phyloP scores from a whole-genome alignment of 2,888 invertebrate species.

The Drosophila antonietae region DNA sequence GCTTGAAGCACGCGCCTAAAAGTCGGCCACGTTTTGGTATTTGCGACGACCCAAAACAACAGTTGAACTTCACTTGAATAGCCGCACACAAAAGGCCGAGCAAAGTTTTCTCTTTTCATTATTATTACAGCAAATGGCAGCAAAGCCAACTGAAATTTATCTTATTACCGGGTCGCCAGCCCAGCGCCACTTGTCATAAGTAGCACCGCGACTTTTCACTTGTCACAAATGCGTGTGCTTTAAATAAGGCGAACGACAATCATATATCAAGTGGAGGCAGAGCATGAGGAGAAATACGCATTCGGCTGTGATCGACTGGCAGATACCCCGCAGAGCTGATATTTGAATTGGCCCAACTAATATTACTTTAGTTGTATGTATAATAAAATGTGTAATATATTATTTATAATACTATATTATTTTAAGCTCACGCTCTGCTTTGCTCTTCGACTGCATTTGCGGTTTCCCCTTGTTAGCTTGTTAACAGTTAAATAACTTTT shows the following conservation, averaged over 20 bases:
- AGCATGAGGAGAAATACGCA: not conserved
- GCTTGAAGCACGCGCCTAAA: conserved; percentile 26
- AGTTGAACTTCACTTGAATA: conserved; percentile 49
- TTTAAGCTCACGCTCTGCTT: no score
- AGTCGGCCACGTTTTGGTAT: conserved; percentile 26
- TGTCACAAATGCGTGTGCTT: conserved; percentile 22
- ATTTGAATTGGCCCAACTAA: no score
- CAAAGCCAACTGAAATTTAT: conserved; percentile 65
- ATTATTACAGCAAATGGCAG: conserved; percentile 29
- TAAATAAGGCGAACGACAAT: not conserved
- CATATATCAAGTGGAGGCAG: not conserved
- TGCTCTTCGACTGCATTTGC: no score
- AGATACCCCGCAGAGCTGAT: not conserved
- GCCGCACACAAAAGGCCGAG: conserved; percentile 41
- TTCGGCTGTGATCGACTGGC: not conserved
- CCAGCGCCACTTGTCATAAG: conserved; percentile 34
- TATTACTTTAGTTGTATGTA: no score
- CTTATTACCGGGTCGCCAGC: conserved; percentile 63
- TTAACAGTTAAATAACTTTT: not conserved
- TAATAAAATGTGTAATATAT: no score
- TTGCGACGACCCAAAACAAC: conserved; percentile 13
- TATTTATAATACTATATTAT: no score
- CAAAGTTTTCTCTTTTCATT: conserved; percentile 31
- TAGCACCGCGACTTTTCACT: conserved; percentile 22
- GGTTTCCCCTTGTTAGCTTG: not conserved